A percentile compares a stretch with the other conserved stretches of the same genome.
Conservation (phyloP, 1,140 invertebrate genomes). For the Tetramorium parvispinum region DNA sequence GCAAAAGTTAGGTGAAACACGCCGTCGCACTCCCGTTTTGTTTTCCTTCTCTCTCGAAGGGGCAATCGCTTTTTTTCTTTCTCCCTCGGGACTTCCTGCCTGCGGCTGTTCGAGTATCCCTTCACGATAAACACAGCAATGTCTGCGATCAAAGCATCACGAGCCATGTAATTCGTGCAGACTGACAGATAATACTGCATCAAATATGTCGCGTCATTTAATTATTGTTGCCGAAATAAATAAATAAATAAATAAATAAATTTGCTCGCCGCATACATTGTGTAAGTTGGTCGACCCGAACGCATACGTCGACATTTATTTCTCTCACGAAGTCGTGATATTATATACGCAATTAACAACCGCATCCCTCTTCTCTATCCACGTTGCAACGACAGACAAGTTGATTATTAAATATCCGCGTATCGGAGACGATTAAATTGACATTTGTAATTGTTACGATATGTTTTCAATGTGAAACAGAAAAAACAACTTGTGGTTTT, state of each 20-base stretch:
- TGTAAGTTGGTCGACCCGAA: conserved; percentile 9
- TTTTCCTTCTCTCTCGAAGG: conserved; percentile 40
- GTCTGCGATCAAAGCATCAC: conserved; percentile 55
- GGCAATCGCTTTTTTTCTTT: conserved; percentile 39
- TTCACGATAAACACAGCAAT: conserved; percentile 64
- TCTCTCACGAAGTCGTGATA: conserved; percentile 50
- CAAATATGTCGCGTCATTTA: conserved; percentile 23
- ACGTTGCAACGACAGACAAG: conserved; percentile 31
- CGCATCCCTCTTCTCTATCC: conserved; percentile 23
- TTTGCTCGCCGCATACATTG: conserved; percentile 18
- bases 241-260: conserved; percentile 42
- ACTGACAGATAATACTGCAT: conserved; percentile 30
- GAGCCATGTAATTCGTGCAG: conserved; percentile 23
- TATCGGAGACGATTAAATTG: conserved; percentile 45
- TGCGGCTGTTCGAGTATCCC: conserved; percentile 52
- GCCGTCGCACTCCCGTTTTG: conserved; percentile 35
- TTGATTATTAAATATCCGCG: conserved; percentile 49
- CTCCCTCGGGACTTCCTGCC: conserved; percentile 43
- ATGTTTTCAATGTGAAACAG: background rate
- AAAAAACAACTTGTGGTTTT: conserved; percentile 23
- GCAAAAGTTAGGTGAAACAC: conserved; percentile 42
- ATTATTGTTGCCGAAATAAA: conserved; percentile 52
- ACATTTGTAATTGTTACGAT: conserved; percentile 36
- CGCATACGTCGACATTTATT: conserved; percentile 41
- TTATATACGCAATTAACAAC: conserved; percentile 52